Evolutionary conservation across 92 coral and sea anemone genomes (phyloP).

Genomic region (Blastomussa wellsi): DNA sequence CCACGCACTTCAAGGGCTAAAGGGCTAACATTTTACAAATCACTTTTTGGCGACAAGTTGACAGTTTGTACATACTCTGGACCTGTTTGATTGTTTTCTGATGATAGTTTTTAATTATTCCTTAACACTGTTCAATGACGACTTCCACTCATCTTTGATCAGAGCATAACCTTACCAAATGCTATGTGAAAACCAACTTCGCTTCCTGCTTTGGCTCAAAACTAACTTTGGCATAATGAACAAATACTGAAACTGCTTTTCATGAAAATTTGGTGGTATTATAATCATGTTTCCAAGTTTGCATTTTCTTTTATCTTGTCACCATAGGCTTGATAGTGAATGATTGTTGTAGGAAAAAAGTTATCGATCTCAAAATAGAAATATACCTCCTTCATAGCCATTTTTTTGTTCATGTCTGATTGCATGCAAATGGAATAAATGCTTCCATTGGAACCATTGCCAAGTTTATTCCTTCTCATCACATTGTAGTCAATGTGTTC

Average conservation of each 20-base stretch:
- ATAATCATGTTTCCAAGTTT: too few species aligned
- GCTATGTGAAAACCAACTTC: not conserved
- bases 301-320: not conserved
- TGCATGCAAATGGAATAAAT: conserved; percentile 32
- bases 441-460: conserved; percentile 65
- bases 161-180: not conserved
- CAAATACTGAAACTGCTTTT: not conserved
- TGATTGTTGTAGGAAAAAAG: not conserved
- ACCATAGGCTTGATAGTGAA: not conserved
- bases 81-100: not conserved
- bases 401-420: conserved; percentile 20
- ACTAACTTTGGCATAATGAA: too few species aligned
- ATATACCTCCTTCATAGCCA: conserved; percentile 71
- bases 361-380: not conserved
- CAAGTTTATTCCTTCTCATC: conserved; percentile 42
- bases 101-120: not conserved
- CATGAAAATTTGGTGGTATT: not conserved
- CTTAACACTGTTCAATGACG: not conserved
- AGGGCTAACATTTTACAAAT: too few species aligned
- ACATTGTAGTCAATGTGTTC: conserved; percentile 58
- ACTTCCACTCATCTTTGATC: not conserved
- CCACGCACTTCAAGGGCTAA: too few species aligned
- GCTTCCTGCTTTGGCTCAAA: not conserved
- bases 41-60: not conserved
- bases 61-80: not conserved